phyloP scores from a whole-genome alignment of 2,113 vertebrate species.

The Corythoichthys intestinalis region DNA sequence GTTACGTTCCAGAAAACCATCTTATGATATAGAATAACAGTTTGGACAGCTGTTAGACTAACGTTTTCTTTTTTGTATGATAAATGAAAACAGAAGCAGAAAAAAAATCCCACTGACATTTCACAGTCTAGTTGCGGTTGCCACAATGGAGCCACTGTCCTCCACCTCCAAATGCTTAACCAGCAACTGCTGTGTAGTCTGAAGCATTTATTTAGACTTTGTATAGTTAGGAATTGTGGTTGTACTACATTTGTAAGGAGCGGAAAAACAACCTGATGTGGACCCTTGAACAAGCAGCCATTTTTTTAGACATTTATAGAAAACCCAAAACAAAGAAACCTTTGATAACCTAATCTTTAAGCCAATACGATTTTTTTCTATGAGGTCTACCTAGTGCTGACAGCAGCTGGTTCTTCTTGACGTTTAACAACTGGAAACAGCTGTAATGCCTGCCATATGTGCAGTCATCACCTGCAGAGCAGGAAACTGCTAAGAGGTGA shows the following conservation, averaged over 20 bases:
- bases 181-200: slow-evolving; percentile 48
- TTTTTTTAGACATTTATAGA: slow-evolving; percentile 41
- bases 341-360: slow-evolving; percentile 66
- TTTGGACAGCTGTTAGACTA: slow-evolving; percentile 39
- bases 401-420: slow-evolving; percentile 68
- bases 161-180: slow-evolving; percentile 39
- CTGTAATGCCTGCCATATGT: slow-evolving; percentile 77
- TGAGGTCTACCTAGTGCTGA: slow-evolving; percentile 48
- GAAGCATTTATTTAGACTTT: slow-evolving; percentile 37
- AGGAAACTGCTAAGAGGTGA: slow-evolving; percentile 58
- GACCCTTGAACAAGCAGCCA: slow-evolving; percentile 29
- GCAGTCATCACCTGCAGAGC: slow-evolving; percentile 55
- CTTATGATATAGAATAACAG: slow-evolving; percentile 27
- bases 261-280: slow-evolving; percentile 23
- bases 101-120: slow-evolving; percentile 14
- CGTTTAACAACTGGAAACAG: slow-evolving; percentile 73
- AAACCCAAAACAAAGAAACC: slow-evolving; percentile 41
- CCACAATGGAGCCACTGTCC: slow-evolving; percentile 22
- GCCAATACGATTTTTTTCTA: slow-evolving; percentile 32
- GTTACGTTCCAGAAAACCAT: slow-evolving; percentile 15
- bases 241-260: slow-evolving; percentile 24
- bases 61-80: slow-evolving; percentile 30
- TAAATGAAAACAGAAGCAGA: slow-evolving; percentile 46
- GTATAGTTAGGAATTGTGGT: slow-evolving; percentile 21
- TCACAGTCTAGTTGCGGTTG: slow-evolving; percentile 27